Conservation (phyloP, 2,888 invertebrate species). For the Phyllotreta striolata region DNA sequence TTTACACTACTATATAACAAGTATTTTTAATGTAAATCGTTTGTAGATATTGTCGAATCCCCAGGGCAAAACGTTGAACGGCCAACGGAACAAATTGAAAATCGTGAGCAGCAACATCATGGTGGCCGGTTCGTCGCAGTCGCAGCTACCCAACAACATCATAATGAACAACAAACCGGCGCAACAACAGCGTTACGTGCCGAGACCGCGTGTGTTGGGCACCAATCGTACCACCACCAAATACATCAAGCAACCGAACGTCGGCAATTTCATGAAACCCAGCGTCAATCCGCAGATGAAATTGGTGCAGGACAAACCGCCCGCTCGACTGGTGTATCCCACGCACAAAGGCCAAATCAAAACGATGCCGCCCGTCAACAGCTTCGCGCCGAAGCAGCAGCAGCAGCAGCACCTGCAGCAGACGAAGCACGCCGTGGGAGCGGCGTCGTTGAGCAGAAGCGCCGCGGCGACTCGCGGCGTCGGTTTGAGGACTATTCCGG, state of each 20-base stretch:
- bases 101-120: conserved; percentile 57
- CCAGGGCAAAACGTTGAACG: conserved; percentile 52
- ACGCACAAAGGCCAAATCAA: conserved; percentile 58
- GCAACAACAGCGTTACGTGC: conserved; percentile 50
- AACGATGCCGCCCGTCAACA: conserved; percentile 54
- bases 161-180: conserved; percentile 49
- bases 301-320: conserved; percentile 45
- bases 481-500: conserved; percentile 59
- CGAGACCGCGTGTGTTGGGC: conserved; percentile 55
- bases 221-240: conserved; percentile 55
- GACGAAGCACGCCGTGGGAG: too few species aligned
- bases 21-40: too few species aligned
- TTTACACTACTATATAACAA: conserved; percentile 3
- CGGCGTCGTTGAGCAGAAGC: too few species aligned
- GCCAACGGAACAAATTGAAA: conserved; percentile 60
- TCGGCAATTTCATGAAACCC: conserved; percentile 45
- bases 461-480: conserved; percentile 51
- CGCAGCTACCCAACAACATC: conserved; percentile 52
- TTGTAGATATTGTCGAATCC: conserved; percentile 44
- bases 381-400: conserved; percentile 49
- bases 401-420: too few species aligned
- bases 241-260: conserved; percentile 52
- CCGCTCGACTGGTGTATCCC: conserved; percentile 51
- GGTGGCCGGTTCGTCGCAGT: conserved; percentile 50
- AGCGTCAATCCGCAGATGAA: conserved; percentile 42